Evolutionary conservation across 2,888 invertebrate species (phyloP), one percentile per base, ranked within the genome.

Genomic region (Ophion ventricosus): DNA sequence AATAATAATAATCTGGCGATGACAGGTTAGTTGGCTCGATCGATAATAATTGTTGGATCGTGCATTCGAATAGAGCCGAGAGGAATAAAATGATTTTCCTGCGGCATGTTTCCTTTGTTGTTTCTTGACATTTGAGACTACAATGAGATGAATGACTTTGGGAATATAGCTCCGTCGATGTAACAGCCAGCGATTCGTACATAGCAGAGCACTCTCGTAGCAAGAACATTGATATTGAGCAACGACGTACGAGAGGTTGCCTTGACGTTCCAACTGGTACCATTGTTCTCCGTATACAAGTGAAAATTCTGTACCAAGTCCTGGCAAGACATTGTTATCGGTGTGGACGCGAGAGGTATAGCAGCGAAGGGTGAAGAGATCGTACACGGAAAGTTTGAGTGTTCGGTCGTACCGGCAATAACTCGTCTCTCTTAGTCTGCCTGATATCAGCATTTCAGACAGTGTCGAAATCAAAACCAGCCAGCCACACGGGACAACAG

Each of bases 261-360:
- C 49, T 25, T 54, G 43, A 29, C 54, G 82, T 59, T 77, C 56
- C 73, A 82, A 78, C 77, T 61, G 77, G 77, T 76, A 73, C 78
- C 77, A 82, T 78, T 82, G 82, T 82, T 82, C 67, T 64, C 59
- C 61, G 17, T 66, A 43, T 43, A 59, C 73, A 73, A 78, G 56
- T 67, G 73, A 73, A 73, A 82, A 78, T 82, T 82, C 82, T 73
- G 69, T 78, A 67, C 77, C 17, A 59, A 77, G 76, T 67, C 72
- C 49, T 64, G 11, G 76, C 66, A 73, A 82, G 77, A 67, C 73
- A 61, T 67, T 73, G 77, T 78, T 82, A 82, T 74, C 77, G 67
- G 23, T 43, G 61, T 43, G 61, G 23, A 61, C 49, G n/a, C 26
- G 70, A 26, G 69, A 76, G 40, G 26, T 8, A 61, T 54, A 11